These are phyloP conservation scores for Syndactyla subalaris DNA, from an alignment of 2,797 vertebrate genomes.

Conservation along the genomic window DNA sequence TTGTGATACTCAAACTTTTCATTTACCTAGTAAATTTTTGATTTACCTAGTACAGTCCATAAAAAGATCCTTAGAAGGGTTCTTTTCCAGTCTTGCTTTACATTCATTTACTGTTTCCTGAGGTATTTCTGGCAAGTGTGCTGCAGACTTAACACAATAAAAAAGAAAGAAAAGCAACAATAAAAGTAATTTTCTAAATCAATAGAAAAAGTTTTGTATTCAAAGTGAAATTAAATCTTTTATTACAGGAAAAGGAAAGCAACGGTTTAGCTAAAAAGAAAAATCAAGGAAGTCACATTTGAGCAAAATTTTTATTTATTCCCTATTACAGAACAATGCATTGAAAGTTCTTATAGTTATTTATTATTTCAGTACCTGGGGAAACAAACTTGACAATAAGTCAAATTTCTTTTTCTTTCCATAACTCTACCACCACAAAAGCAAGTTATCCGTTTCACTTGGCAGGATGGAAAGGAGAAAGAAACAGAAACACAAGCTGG, in stretches of 20 bases:
- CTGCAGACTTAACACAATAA: slow-evolving; percentile 72
- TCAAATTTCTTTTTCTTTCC: neutral
- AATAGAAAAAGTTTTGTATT: neutral
- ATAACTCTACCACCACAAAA: neutral
- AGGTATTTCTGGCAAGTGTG: slow-evolving; percentile 87
- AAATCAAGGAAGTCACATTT: neutral
- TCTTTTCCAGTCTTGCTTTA: slow-evolving; percentile 84
- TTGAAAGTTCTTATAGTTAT: neutral
- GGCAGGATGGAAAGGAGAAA: neutral
- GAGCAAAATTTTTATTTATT: neutral
- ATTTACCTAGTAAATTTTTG: slow-evolving; percentile 79
- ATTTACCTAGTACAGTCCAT: slow-evolving; percentile 88
- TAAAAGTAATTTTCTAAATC: slow-evolving; percentile 2
- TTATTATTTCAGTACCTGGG: neutral
- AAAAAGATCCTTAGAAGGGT: slow-evolving; percentile 88
- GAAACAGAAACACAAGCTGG: neutral
- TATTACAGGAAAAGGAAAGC: neutral
- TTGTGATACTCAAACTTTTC: neutral
- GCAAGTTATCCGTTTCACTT: neutral
- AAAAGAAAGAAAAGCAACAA: neutral
- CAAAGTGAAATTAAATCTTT: neutral
- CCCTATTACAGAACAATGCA: neutral
- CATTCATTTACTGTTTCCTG: slow-evolving; percentile 83
- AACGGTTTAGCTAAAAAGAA: neutral
- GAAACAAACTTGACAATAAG: neutral